Conservation (phyloP, 2,113 vertebrate genomes). For the Dolichallabes microphthalmus region DNA sequence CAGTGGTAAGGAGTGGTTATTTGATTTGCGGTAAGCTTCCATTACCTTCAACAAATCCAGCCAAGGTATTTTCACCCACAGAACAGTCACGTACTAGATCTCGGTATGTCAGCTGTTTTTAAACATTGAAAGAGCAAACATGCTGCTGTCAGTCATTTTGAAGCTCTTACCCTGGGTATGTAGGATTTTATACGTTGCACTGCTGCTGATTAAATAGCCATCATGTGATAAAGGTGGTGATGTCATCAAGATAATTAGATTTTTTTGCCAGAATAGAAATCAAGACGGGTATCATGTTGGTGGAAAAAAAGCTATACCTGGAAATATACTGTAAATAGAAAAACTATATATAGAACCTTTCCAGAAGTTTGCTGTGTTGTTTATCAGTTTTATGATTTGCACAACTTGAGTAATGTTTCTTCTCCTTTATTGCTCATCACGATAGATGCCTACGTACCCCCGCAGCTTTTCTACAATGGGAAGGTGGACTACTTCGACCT, state of each 20-base stretch:
- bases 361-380: neutral
- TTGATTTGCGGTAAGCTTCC: neutral
- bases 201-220: neutral
- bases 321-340: neutral
- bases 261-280: neutral
- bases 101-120: neutral
- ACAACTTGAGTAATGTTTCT: neutral
- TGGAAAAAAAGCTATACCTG: neutral
- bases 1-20: neutral
- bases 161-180: neutral
- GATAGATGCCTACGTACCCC: conserved; percentile 89
- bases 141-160: neutral
- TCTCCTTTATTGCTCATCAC: conserved; percentile 15
- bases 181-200: neutral
- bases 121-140: neutral
- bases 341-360: neutral
- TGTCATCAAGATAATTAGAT: neutral
- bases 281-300: too few species aligned
- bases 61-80: neutral
- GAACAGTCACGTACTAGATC: neutral
- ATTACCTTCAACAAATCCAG: neutral
- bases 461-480: conserved; percentile 97
- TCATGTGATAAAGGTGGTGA: neutral
- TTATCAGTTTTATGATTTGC: neutral
- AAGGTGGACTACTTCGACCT: conserved; percentile 98